Conservation (phyloP, 2,113 vertebrate species). For the Emydocephalus ijimae region DNA sequence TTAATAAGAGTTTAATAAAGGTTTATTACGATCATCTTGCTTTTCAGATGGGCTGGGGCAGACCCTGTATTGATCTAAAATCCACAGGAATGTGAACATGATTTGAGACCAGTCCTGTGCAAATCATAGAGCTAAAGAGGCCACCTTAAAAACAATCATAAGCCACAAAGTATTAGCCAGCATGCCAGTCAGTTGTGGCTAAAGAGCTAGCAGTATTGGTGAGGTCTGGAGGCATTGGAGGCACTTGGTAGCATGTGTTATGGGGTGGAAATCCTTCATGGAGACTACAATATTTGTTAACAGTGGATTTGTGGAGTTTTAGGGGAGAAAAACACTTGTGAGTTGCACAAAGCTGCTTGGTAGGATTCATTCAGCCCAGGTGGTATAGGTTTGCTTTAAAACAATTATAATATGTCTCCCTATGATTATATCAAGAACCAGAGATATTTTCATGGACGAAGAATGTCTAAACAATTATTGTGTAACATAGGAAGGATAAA, state of each 20-base stretch:
- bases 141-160: background rate
- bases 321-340: accelerated
- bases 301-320: background rate
- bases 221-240: background rate
- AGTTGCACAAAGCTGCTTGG: background rate
- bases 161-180: background rate
- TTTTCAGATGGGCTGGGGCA: background rate
- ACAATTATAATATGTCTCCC: background rate
- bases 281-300: background rate
- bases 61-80: background rate
- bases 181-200: background rate
- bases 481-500: background rate
- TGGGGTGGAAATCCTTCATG: background rate
- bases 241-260: background rate
- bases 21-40: background rate
- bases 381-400: background rate
- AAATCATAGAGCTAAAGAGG: background rate
- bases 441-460: background rate
- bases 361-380: background rate
- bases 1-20: background rate
- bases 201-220: background rate
- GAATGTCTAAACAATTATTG: background rate
- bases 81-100: background rate
- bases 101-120: background rate
- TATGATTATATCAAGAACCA: background rate